These are phyloP conservation scores for Hippoglossus hippoglossus DNA, from an alignment of 2,797 vertebrate genomes.

Conservation along the genomic window DNA sequence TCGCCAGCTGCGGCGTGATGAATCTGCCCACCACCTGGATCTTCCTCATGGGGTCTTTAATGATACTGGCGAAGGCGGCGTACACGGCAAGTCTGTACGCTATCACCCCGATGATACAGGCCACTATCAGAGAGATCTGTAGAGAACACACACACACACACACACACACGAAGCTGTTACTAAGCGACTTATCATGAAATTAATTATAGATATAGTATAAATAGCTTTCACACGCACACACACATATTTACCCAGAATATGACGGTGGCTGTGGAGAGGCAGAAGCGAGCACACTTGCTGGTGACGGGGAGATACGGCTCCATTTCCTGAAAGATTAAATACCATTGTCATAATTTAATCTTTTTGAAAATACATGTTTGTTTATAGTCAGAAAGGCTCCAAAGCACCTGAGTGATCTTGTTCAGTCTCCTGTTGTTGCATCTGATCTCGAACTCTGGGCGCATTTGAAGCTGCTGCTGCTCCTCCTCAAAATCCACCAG, in stretches of 20 bases:
- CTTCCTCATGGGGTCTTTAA: constrained; percentile 87
- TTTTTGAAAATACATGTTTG: not conserved
- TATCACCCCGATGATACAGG: constrained; percentile 94
- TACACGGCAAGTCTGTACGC: constrained; percentile 94
- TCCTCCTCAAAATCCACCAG: constrained; percentile 87
- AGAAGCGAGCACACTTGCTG: constrained; percentile 83
- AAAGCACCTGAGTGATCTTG: constrained; percentile 82
- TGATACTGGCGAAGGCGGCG: constrained; percentile 91
- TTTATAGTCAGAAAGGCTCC: not conserved
- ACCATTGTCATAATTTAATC: not conserved
- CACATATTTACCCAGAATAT: constrained; percentile 84
- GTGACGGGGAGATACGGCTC: constrained; percentile 83
- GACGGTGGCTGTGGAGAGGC: constrained; percentile 82
- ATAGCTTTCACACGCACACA: not conserved
- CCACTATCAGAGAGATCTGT: constrained; percentile 92
- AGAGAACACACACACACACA: constrained; percentile 9
- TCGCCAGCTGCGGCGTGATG: constrained; percentile 94
- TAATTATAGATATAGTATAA: too few relatives aligned
- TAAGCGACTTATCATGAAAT: not conserved
- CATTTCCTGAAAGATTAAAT: constrained; percentile 80
- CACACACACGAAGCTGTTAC: too few relatives aligned
- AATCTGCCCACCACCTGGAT: constrained; percentile 87
- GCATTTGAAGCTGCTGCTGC: constrained; percentile 87
- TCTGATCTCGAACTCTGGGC: constrained; percentile 85
- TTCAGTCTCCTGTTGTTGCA: constrained; percentile 82